Evolutionary conservation across 2,113 vertebrate genomes (phyloP), one percentile per base, ranked within the genome.

Genomic region (Opisthocomus hoazin): DNA sequence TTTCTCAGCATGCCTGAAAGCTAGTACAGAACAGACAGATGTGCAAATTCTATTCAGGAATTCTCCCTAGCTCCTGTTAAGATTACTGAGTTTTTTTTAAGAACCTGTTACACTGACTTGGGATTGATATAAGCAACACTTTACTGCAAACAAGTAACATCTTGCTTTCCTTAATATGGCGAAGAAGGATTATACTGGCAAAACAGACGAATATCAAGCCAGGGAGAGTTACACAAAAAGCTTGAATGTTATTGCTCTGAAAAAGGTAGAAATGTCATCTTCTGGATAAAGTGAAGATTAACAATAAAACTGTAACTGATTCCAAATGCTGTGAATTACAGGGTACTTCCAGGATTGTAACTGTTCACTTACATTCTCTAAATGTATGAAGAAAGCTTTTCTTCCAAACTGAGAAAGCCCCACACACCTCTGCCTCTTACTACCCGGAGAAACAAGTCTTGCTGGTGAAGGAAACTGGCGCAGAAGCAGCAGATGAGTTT

Each of bases 351-450:
- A 78, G 46, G 22, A 37, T 46, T 78, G 11, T 36, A 82, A 37
- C 14, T 27, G 3, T 54, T 71, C 8, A 12, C 10, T 53, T 79
- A 15, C 5, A 30, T 48, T 69, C 20, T 78, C 6, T 34, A 51
- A 61, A 68, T 4, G 1, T 36, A 71, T 12, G 6, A 64, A 51
- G 7, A 36, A 70, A 51, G 4, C 0, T 83, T 18, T 70, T 79
- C 43, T 76, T 91, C 12, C 51, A 51, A 69, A 82, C 15, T 39
- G 17, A 82, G 48, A 70, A 89, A 73, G 13, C 2, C 2, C 6
- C 2, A 1, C 37, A 30, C 5, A 56, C 0, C 1, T 48, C 29
- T 74, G 19, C 14, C 30, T 76, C 23, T 83, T 39, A 30, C 0
- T 1, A 29, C 24, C 29, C 53, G n/a, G 36, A 90, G 48, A 86